These are phyloP conservation scores for Scomber japonicus DNA, from an alignment of 2,113 vertebrate species.

Conservation along the genomic window DNA sequence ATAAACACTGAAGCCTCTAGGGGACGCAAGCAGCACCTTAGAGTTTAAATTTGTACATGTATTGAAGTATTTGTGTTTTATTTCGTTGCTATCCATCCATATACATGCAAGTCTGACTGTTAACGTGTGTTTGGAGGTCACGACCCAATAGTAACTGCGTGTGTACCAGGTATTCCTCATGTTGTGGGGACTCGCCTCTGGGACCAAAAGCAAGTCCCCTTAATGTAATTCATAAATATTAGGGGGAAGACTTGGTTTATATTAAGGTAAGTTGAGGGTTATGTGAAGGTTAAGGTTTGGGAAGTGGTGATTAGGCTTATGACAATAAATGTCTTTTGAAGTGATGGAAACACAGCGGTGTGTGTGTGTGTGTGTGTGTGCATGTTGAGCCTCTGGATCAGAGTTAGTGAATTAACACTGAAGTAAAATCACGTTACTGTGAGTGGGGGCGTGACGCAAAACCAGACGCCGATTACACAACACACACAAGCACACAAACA, in stretches of 20 bases:
- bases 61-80: background rate
- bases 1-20: background rate
- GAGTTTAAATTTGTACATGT: background rate
- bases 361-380: conserved; percentile 9
- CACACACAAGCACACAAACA: conserved; percentile 13
- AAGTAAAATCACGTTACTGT: conserved; percentile 30
- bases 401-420: conserved; percentile 3
- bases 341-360: background rate
- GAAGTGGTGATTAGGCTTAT: too few relatives aligned
- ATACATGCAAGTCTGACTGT: background rate
- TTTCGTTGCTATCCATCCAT: background rate
- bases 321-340: too few relatives aligned
- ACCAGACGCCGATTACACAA: conserved; percentile 8
- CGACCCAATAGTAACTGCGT: background rate
- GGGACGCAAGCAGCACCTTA: too few relatives aligned
- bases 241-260: too few relatives aligned
- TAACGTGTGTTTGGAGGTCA: background rate
- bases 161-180: background rate
- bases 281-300: too few relatives aligned
- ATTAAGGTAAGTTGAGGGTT: too few relatives aligned
- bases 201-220: too few relatives aligned
- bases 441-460: background rate
- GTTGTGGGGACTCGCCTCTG: too few relatives aligned
- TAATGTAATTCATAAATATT: too few relatives aligned
- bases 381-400: background rate